phyloP scores from a whole-genome alignment of 2,113 vertebrate genomes.

The Halcyon senegalensis region DNA sequence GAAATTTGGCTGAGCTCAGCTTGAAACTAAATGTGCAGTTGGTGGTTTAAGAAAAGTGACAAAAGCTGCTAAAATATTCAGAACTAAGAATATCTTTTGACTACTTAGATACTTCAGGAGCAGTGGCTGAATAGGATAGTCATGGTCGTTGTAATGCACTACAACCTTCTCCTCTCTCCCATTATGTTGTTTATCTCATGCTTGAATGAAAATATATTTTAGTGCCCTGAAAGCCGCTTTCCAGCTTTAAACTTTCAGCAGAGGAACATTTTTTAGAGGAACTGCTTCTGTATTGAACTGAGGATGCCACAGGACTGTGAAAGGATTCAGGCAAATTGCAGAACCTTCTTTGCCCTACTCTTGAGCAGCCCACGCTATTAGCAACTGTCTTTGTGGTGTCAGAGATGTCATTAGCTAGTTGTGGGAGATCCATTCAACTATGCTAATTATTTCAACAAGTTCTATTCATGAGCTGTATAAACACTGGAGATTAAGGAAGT shows the following conservation, averaged over 20 bases:
- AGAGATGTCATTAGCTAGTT: constrained; percentile 6
- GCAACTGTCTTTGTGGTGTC: not conserved
- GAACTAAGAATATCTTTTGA: constrained; percentile 56
- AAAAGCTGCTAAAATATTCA: constrained; percentile 67
- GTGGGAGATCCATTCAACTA: not conserved
- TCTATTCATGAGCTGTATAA: not conserved
- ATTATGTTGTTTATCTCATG: constrained; percentile 5
- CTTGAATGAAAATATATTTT: constrained; percentile 51
- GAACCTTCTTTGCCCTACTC: constrained; percentile 3
- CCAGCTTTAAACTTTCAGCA: constrained; percentile 10
- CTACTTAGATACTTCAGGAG: constrained; percentile 37
- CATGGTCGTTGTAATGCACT: not conserved
- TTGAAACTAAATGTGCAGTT: constrained; percentile 61
- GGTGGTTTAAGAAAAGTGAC: constrained; percentile 63
- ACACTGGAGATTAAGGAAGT: not conserved
- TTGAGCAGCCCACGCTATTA: not conserved
- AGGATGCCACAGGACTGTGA: not conserved
- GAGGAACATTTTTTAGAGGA: constrained; percentile 3
- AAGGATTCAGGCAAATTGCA: not conserved
- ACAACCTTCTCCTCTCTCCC: constrained; percentile 14
- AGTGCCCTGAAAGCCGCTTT: constrained; percentile 8
- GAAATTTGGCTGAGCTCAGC: constrained; percentile 54
- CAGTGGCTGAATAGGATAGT: constrained; percentile 42
- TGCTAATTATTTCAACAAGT: not conserved
- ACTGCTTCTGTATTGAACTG: not conserved